Percentiles rank a stretch among this genome's conserved stretches.
These are phyloP conservation scores for Pelosia muscerda DNA, from an alignment of 2,888 invertebrate genomes.

Conservation along the genomic window DNA sequence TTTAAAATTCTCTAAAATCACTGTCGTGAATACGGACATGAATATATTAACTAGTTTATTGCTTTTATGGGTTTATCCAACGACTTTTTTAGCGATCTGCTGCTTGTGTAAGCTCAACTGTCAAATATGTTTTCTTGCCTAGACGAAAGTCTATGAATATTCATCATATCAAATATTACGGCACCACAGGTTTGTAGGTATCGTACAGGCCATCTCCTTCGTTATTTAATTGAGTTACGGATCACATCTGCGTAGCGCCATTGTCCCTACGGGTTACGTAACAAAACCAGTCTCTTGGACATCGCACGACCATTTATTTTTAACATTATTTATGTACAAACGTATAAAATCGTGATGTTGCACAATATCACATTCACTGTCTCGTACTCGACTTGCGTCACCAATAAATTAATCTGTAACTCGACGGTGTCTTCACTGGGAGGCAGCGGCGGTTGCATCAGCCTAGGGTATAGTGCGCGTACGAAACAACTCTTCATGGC, in stretches of 20 bases:
- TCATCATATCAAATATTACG: conserved; percentile 49
- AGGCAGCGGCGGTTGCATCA: conserved; percentile 52
- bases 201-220: conserved; percentile 42
- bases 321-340: conserved; percentile 80
- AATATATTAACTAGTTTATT: conserved; percentile 7
- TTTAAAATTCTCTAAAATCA: not conserved
- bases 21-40: not conserved
- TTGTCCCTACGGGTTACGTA: conserved; percentile 63
- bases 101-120: conserved; percentile 11
- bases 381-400: conserved; percentile 74
- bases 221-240: conserved; percentile 49
- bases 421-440: conserved; percentile 54
- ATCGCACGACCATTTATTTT: conserved; percentile 71
- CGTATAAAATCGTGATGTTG: conserved; percentile 77
- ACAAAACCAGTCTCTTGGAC: conserved; percentile 65
- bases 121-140: conserved; percentile 23
- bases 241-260: conserved; percentile 48
- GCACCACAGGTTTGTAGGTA: conserved; percentile 39
- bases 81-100: not conserved
- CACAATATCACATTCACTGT: conserved; percentile 81
- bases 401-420: conserved; percentile 76
- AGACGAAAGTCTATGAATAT: conserved; percentile 53
- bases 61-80: conserved; percentile 2
- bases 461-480: conserved; percentile 35
- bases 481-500: conserved; percentile 26